These are phyloP conservation scores for Bothrops jararaca DNA, from an alignment of 2,113 vertebrate species.

Conservation along the genomic window DNA sequence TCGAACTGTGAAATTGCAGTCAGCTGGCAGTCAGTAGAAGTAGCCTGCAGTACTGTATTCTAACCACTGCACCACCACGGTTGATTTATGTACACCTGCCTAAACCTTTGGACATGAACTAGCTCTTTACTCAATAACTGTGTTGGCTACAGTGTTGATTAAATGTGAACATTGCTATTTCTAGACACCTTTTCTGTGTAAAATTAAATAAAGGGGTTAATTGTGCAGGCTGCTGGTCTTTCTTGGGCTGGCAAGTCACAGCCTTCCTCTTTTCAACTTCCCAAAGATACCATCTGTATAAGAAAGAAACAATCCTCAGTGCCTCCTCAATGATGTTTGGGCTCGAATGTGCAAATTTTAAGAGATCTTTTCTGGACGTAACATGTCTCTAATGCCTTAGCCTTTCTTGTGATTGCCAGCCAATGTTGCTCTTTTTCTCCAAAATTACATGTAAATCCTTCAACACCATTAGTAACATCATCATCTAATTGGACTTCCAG, in stretches of 20 bases:
- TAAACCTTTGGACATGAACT: neutral
- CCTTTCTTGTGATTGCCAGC: neutral
- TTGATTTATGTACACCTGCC: neutral
- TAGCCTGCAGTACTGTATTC: too few species aligned
- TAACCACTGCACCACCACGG: too few species aligned
- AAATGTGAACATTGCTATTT: neutral
- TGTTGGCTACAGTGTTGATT: neutral
- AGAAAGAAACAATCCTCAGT: neutral
- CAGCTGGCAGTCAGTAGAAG: too few species aligned
- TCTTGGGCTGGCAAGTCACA: neutral
- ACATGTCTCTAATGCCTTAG: neutral
- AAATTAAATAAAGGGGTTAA: neutral
- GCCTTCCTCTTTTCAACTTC: neutral
- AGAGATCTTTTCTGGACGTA: neutral
- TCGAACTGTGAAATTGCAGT: too few species aligned
- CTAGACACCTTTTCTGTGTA: neutral
- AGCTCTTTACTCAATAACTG: neutral
- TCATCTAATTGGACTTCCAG: neutral
- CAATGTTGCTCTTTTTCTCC: neutral
- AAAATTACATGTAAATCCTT: neutral
- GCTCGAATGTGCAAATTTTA: neutral
- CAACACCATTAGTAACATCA: neutral
- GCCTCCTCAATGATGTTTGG: neutral
- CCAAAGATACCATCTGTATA: neutral
- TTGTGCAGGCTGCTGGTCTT: neutral